Evolutionary conservation across 2,797 vertebrate species (phyloP), one percentile per base, ranked within the genome.

Genomic region (Sebastes itinus): DNA sequence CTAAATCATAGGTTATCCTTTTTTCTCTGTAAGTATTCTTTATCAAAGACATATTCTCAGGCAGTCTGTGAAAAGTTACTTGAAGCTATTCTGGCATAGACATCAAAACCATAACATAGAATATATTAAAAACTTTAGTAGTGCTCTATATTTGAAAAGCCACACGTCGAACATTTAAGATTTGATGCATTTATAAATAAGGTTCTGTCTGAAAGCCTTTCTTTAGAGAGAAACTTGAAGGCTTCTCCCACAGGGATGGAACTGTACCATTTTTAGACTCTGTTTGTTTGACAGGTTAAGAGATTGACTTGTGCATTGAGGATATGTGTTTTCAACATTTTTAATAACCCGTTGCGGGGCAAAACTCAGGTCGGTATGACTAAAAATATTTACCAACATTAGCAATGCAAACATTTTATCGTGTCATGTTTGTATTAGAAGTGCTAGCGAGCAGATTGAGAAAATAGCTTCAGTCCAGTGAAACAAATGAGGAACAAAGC

Each of bases 141-240:
- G 64, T n/a, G 3, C 76, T 72, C 35, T 30, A 7, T 72, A 52
- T 20, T 20, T 72, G 73, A 80, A 77, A 87, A 92, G 79, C 81
- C 73, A 49, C 75, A 80, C 10, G 60, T 87, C 88, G 80, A 67
- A 83, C 65, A 77, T 91, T 87, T 92, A 90, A 69, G 75, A 80
- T 87, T 87, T 85, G 85, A 90, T 92, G 85, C 71, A 92, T 92
- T 89, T 95, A 95, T 91, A 93, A 94, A 95, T 94, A 94, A 90
- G 85, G 66, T 88, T 78, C 77, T 80, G 74, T 81, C 72, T 87
- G 78, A 85, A 77, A 77, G 55, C 2, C 10, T 80, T 82, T 80
- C 89, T 88, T 91, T 87, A 78, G 66, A 89, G 70, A 38, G 32
- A 80, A 85, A 69, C 78, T 78, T 90, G 90, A 93, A 86, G 78